These are phyloP conservation scores for Ochropleura plecta DNA, from an alignment of 2,888 invertebrate genomes.

Conservation along the genomic window DNA sequence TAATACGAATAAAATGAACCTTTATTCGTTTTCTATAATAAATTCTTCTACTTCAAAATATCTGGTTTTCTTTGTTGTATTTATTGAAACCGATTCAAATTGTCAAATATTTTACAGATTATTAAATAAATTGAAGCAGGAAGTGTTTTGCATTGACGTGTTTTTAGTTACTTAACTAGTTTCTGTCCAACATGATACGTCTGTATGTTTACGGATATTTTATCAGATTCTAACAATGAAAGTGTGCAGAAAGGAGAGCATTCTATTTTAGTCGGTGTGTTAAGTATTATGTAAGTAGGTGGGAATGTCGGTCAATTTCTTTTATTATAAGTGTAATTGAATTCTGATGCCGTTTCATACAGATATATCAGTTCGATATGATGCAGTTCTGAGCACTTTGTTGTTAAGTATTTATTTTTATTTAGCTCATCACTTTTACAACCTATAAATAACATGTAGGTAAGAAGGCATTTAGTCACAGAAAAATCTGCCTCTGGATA, in stretches of 20 bases:
- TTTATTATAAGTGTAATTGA: constrained; percentile 3
- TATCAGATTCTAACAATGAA: neutral
- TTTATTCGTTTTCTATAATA: too few species aligned
- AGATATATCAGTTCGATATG: constrained; percentile 22
- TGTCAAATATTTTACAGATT: constrained; percentile 41
- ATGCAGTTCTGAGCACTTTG: neutral
- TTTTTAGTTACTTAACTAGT: constrained; percentile 15
- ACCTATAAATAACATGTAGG: neutral
- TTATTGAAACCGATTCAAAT: constrained; percentile 10
- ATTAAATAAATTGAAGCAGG: constrained; percentile 17
- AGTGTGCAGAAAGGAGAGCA: constrained; percentile 3
- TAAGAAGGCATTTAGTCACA: neutral
- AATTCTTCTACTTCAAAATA: too few species aligned
- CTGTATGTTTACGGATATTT: neutral
- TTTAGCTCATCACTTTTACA: neutral
- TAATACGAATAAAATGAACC: too few species aligned
- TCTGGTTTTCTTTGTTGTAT: neutral
- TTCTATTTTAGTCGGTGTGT: neutral
- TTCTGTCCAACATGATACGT: neutral
- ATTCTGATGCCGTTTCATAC: neutral
- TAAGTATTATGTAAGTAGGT: constrained; percentile 13
- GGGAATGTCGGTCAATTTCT: neutral
- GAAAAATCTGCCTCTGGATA: neutral
- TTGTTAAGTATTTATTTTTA: neutral
- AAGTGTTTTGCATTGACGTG: constrained; percentile 21